Evolutionary conservation across 2,113 vertebrate species (phyloP).

Genomic region (Tachysurus fulvidraco): DNA sequence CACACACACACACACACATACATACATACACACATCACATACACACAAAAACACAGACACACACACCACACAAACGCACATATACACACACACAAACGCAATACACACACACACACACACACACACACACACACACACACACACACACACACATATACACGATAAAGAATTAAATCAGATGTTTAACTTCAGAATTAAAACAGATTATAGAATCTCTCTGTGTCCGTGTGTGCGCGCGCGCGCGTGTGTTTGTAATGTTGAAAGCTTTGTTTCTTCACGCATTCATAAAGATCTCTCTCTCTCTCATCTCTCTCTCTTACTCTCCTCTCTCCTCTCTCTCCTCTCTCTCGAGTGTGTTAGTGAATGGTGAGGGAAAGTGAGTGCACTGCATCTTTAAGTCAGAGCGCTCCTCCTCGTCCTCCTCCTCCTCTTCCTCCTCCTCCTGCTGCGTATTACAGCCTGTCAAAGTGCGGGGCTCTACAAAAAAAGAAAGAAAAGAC

Average conservation of each 20-base stretch:
- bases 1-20: too few species aligned
- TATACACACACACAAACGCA: too few species aligned
- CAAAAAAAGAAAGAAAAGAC: neutral
- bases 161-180: neutral
- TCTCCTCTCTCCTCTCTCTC: too few species aligned
- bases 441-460: conserved; percentile 73
- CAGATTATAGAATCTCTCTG: neutral
- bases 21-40: too few species aligned
- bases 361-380: conserved; percentile 1
- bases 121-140: neutral
- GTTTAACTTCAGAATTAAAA: neutral
- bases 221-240: neutral
- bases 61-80: too few species aligned
- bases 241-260: neutral
- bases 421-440: conserved; percentile 59
- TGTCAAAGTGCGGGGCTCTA: conserved; percentile 70
- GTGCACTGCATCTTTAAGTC: conserved; percentile 72
- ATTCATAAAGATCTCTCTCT: neutral
- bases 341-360: neutral
- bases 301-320: neutral
- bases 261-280: neutral
- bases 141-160: neutral
- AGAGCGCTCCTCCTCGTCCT: conserved; percentile 52
- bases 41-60: too few species aligned
- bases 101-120: too few species aligned